Percentiles rank a stretch among this genome's conserved stretches.
These are phyloP conservation scores for Hydrozoanthus gracilis DNA, from an alignment of 92 coral and sea anemone species.

Conservation along the genomic window DNA sequence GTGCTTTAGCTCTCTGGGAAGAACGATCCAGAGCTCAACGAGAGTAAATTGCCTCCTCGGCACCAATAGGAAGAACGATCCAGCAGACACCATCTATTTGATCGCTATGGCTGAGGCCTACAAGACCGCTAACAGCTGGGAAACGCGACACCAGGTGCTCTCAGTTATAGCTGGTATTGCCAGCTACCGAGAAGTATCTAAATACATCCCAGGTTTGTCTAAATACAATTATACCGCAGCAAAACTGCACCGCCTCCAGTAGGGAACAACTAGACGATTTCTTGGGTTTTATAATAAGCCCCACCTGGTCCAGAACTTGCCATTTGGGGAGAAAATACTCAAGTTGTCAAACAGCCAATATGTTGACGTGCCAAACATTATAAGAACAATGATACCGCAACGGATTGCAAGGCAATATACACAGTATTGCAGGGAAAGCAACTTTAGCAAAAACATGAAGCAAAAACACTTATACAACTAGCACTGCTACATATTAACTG, in stretches of 20 bases:
- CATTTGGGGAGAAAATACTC: constrained; percentile 27
- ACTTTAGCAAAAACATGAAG: not conserved
- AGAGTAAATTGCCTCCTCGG: constrained; percentile 12
- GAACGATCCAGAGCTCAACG: constrained; percentile 10
- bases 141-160: not conserved
- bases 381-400: constrained; percentile 37
- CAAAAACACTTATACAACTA: not conserved
- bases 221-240: constrained; percentile 15
- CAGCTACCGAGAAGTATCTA: not conserved
- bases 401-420: constrained; percentile 26
- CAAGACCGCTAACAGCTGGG: constrained; percentile 2
- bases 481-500: constrained; percentile 4
- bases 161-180: constrained; percentile 1
- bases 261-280: constrained; percentile 36
- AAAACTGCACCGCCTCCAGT: constrained; percentile 17
- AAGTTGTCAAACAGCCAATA: constrained; percentile 9
- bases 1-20: constrained; percentile 8
- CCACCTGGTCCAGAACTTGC: constrained; percentile 35
- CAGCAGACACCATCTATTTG: not conserved
- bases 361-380: constrained; percentile 38
- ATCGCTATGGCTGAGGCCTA: constrained; percentile 3
- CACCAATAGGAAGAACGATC: not conserved
- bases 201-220: constrained; percentile 21
- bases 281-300: constrained; percentile 30
- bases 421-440: constrained; percentile 36